A percentile compares a stretch with the other conserved stretches of the same genome.
These are phyloP conservation scores for Zhuqinia jingwanae DNA, from an alignment of 2,888 invertebrate species.

Conservation along the genomic window DNA sequence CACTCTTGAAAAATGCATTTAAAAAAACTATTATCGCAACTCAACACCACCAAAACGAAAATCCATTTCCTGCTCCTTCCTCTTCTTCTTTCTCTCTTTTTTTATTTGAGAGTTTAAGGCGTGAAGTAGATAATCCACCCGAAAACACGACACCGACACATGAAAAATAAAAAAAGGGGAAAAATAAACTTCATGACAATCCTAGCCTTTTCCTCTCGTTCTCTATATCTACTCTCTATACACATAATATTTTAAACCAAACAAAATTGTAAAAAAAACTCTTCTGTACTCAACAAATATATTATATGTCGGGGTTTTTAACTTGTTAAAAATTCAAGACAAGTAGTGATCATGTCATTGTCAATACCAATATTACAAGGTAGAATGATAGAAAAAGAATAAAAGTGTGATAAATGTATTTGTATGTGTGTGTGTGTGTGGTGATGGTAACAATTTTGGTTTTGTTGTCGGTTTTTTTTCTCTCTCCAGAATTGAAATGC, in stretches of 20 bases:
- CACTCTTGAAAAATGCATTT: background rate
- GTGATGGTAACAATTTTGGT: background rate
- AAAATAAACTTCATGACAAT: background rate
- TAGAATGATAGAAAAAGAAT: too few relatives aligned
- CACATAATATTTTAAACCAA: background rate
- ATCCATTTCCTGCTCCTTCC: constrained; percentile 37
- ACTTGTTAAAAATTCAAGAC: constrained; percentile 8
- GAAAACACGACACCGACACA: background rate
- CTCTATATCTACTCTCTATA: background rate
- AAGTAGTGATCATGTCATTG: constrained; percentile 16
- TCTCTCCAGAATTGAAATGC: background rate
- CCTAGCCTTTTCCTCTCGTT: too few relatives aligned
- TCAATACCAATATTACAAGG: constrained; percentile 4
- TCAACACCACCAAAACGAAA: background rate
- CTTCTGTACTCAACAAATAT: background rate
- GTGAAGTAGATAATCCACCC: constrained; percentile 41
- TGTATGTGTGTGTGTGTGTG: too few relatives aligned
- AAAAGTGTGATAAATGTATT: background rate
- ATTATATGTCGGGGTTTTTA: background rate
- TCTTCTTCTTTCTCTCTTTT: background rate
- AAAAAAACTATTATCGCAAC: background rate
- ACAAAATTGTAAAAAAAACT: background rate
- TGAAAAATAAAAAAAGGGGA: constrained; percentile 1
- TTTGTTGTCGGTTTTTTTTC: background rate
- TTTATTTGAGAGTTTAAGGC: background rate